Conservation (phyloP, 1,140 invertebrate genomes). For the Mactra quadrangularis region DNA sequence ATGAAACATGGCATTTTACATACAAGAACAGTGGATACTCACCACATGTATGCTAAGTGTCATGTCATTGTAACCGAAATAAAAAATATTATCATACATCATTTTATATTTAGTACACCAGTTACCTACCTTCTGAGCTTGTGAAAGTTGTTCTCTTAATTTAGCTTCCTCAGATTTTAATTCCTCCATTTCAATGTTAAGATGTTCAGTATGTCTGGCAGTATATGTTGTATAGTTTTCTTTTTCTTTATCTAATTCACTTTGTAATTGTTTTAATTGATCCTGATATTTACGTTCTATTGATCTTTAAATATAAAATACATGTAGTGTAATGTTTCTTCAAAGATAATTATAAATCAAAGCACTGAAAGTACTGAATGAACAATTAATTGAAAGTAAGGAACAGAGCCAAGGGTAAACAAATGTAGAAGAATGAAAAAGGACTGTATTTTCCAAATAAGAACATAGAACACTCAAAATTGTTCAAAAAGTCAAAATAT, state of each 20-base stretch:
- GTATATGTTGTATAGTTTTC: constrained; percentile 52
- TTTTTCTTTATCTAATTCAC: constrained; percentile 85
- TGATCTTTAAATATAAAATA: constrained; percentile 82
- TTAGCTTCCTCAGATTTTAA: constrained; percentile 66
- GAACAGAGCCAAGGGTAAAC: too few species aligned
- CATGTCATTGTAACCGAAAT: too few species aligned
- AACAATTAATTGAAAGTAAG: too few species aligned
- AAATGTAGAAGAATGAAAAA: too few species aligned
- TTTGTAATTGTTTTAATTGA: constrained; percentile 88
- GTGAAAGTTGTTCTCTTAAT: constrained; percentile 62
- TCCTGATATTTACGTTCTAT: constrained; percentile 91
- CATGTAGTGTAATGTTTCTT: not conserved
- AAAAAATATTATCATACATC: too few species aligned
- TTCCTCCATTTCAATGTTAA: constrained; percentile 59
- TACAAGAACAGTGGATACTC: too few species aligned
- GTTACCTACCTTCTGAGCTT: constrained; percentile 67
- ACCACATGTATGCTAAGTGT: too few species aligned
- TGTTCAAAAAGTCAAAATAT: too few species aligned
- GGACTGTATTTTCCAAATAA: not conserved
- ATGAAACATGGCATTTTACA: too few species aligned
- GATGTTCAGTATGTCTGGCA: constrained; percentile 47
- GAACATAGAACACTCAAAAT: too few species aligned
- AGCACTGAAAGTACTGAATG: too few species aligned
- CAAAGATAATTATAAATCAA: not conserved
- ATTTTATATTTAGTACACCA: too few species aligned